phyloP scores from a whole-genome alignment of 2,888 invertebrate species.

The Aphrophora alni region DNA sequence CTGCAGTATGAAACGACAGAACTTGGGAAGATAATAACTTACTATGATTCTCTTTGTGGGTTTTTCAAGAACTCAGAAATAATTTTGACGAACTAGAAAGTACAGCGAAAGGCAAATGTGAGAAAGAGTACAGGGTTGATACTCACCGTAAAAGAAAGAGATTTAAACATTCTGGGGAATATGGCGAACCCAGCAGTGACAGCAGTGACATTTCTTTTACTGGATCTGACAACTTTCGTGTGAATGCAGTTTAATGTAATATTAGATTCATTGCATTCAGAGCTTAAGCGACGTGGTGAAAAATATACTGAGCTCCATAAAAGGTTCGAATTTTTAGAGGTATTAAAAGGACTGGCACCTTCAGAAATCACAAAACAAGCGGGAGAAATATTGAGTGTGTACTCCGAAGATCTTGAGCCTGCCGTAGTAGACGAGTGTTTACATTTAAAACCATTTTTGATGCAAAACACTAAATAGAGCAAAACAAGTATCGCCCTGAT shows the following conservation, averaged over 20 bases:
- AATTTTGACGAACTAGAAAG: too few relatives aligned
- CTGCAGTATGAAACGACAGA: neutral
- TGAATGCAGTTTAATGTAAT: constrained; percentile 7
- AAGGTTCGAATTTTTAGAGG: neutral
- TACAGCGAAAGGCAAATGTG: neutral
- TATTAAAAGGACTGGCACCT: neutral
- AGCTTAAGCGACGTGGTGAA: constrained; percentile 9
- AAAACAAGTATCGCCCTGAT: neutral
- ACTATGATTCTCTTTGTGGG: neutral
- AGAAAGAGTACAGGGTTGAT: neutral
- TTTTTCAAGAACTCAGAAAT: neutral
- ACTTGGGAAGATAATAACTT: neutral
- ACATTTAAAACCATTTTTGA: neutral
- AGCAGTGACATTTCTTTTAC: constrained; percentile 15
- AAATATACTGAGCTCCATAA: constrained; percentile 10
- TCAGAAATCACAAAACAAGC: neutral
- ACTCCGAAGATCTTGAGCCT: constrained; percentile 18
- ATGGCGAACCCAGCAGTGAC: constrained; percentile 6
- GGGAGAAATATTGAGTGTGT: constrained; percentile 20
- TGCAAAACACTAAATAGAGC: constrained; percentile 15
- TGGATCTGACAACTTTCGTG: neutral
- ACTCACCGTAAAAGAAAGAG: constrained; percentile 16
- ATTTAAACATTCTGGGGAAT: constrained; percentile 12
- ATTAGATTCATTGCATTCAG: constrained; percentile 18
- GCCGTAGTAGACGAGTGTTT: constrained; percentile 23